Evolutionary conservation across 2,113 vertebrate species (phyloP).

Genomic region (Tichodroma muraria): DNA sequence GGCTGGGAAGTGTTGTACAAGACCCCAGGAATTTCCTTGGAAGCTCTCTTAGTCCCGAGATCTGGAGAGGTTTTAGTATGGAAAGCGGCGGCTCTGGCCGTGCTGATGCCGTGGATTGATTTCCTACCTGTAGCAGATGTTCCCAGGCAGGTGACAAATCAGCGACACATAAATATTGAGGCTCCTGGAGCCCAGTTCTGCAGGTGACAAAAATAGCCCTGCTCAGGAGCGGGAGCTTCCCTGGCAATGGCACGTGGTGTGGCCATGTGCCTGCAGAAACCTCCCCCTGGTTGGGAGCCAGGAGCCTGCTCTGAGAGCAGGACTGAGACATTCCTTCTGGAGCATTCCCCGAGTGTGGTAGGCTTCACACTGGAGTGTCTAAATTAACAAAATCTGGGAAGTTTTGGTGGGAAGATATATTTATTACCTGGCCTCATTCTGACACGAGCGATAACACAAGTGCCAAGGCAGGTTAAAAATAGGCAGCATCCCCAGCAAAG

Average conservation of each 20-base stretch:
- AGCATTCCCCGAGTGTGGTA: neutral
- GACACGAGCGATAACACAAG: conserved; percentile 18
- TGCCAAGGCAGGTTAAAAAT: conserved; percentile 52
- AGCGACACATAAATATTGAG: neutral
- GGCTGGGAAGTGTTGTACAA: neutral
- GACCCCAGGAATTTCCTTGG: conserved; percentile 31
- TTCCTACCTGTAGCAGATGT: neutral
- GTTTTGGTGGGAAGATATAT: conserved; percentile 30
- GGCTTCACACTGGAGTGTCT: neutral
- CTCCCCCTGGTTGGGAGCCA: neutral
- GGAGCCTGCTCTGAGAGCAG: neutral
- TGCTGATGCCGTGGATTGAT: neutral
- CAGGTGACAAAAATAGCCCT: neutral
- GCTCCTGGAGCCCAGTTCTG: neutral
- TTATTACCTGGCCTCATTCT: conserved; percentile 53
- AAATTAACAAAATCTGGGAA: neutral
- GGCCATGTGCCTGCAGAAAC: neutral
- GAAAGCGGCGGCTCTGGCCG: neutral
- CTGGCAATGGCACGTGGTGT: neutral
- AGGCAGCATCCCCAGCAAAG: conserved; percentile 37
- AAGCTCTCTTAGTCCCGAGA: neutral
- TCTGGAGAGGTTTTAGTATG: neutral
- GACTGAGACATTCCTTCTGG: neutral
- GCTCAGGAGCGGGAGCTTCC: neutral
- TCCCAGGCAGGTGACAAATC: neutral